Conservation (phyloP, 2,888 invertebrate species). For the Melieria picta region DNA sequence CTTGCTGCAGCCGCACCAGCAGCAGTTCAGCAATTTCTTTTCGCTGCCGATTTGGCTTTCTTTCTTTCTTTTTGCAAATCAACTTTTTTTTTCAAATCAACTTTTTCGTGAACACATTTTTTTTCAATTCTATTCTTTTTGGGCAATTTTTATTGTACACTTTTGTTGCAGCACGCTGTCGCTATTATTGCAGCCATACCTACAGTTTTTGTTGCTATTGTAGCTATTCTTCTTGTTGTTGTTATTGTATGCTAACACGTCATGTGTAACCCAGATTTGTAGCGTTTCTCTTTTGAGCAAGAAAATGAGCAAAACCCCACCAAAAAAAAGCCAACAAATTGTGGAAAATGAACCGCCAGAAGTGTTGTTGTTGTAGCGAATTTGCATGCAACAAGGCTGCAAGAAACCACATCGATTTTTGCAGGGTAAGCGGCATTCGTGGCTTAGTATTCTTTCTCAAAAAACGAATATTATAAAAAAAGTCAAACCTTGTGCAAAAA, state of each 20-base stretch:
- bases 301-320: no score
- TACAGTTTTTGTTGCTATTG: no score
- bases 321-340: no score
- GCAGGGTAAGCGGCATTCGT: not conserved
- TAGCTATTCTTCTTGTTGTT: not conserved
- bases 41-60: not conserved
- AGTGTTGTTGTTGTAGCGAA: no score
- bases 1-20: not conserved
- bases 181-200: no score
- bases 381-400: no score
- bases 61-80: not conserved
- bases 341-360: no score
- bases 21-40: slow-evolving; percentile 19
- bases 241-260: slow-evolving; percentile 20
- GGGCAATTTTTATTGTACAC: not conserved
- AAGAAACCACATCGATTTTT: slow-evolving; percentile 40
- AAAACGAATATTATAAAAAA: no score
- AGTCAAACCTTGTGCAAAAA: no score
- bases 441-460: no score
- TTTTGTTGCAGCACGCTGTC: not conserved
- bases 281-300: no score
- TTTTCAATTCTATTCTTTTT: slow-evolving; percentile 1
- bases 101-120: not conserved
- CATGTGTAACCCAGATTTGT: slow-evolving; percentile 27
- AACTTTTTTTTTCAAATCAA: slow-evolving; percentile 1